phyloP scores from a whole-genome alignment of 2,113 vertebrate genomes.

The Salminus brasiliensis region DNA sequence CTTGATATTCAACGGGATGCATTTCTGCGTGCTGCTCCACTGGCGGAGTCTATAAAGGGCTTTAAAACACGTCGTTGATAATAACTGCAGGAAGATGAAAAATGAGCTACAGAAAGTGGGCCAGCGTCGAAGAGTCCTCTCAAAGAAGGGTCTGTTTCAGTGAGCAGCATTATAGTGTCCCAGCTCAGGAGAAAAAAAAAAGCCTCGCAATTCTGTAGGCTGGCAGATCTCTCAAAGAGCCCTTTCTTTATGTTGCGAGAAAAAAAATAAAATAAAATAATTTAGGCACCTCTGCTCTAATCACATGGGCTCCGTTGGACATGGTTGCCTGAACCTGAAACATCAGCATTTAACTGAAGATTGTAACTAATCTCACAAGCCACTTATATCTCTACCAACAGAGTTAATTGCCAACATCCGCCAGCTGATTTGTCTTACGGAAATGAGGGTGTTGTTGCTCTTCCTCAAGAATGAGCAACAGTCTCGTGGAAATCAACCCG shows the following conservation, averaged over 20 bases:
- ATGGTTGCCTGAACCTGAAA: slow-evolving; percentile 31
- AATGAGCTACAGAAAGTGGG: slow-evolving; percentile 13
- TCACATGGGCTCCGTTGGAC: slow-evolving; percentile 13
- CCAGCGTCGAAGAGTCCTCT: not conserved
- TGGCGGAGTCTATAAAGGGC: slow-evolving; percentile 10
- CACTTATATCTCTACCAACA: slow-evolving; percentile 41
- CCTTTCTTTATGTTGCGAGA: slow-evolving; percentile 15
- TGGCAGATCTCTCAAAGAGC: slow-evolving; percentile 19
- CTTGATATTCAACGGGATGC: slow-evolving; percentile 34
- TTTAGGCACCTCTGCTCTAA: slow-evolving; percentile 32
- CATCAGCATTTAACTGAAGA: slow-evolving; percentile 41
- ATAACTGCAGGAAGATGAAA: slow-evolving; percentile 18
- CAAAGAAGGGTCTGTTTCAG: slow-evolving; percentile 21
- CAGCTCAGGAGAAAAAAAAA: not conserved
- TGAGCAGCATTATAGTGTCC: slow-evolving; percentile 15
- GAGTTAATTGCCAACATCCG: slow-evolving; percentile 35
- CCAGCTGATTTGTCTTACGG: not conserved
- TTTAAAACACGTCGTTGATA: slow-evolving; percentile 28
- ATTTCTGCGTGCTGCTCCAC: slow-evolving; percentile 7
- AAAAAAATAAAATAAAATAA: not conserved
- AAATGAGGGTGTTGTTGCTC: slow-evolving; percentile 19
- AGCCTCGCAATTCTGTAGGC: not conserved
- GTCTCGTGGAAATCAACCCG: not conserved
- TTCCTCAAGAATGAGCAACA: slow-evolving; percentile 8
- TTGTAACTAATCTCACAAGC: slow-evolving; percentile 7